Percentiles rank a stretch among this genome's conserved stretches.
Evolutionary conservation across 2,888 invertebrate genomes (phyloP).

Genomic region (Leptinotarsa peninsularis): DNA sequence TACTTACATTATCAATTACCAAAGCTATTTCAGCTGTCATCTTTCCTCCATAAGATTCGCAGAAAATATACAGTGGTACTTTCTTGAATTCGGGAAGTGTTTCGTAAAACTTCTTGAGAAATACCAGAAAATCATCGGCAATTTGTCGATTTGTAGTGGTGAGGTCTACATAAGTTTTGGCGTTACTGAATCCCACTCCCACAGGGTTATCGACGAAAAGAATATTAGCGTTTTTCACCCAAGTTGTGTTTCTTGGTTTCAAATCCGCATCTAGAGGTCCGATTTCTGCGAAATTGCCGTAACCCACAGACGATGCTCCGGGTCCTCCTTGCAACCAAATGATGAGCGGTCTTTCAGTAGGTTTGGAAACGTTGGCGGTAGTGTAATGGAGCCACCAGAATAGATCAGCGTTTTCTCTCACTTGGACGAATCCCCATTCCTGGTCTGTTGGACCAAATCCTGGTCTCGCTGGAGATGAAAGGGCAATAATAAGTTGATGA

Average conservation of each 20-base stretch:
- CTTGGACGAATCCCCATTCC: conserved; percentile 72
- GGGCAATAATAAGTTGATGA: no score
- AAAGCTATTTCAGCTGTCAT: conserved; percentile 88
- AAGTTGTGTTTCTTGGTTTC: conserved; percentile 68
- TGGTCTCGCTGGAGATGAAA: background rate
- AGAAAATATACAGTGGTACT: conserved; percentile 85
- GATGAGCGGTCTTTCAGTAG: conserved; percentile 79
- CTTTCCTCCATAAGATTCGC: conserved; percentile 94
- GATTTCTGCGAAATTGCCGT: conserved; percentile 79
- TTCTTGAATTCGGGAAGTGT: conserved; percentile 77
- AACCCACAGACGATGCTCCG: conserved; percentile 69
- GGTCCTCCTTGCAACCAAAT: conserved; percentile 82
- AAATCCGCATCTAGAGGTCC: conserved; percentile 57
- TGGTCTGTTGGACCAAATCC: conserved; percentile 57
- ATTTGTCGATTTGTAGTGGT: conserved; percentile 74
- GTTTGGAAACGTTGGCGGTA: conserved; percentile 69
- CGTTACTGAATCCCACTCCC: conserved; percentile 87
- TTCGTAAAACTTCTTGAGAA: conserved; percentile 78
- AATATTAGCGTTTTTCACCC: conserved; percentile 75
- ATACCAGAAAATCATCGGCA: conserved; percentile 80
- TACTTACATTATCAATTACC: conserved; percentile 69
- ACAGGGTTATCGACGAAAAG: conserved; percentile 93
- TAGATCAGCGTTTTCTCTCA: conserved; percentile 70
- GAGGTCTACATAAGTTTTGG: conserved; percentile 67
- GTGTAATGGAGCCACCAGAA: conserved; percentile 83